Percentiles rank a stretch among this genome's conserved stretches.
These are phyloP conservation scores for Phalloptychus januarius DNA, from an alignment of 2,797 vertebrate species.

Conservation along the genomic window DNA sequence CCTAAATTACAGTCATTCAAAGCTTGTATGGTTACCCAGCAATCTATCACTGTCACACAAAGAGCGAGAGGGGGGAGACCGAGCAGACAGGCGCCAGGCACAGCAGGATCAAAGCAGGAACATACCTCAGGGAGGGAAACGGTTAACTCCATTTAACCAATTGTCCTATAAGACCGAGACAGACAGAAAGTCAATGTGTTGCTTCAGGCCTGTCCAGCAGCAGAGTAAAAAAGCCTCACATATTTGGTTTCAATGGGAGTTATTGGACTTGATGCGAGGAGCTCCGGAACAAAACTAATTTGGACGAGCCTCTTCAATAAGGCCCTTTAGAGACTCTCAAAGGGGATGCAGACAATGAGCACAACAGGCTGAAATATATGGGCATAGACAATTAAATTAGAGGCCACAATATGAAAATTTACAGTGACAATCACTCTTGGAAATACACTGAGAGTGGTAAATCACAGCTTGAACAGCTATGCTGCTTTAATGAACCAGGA, in stretches of 20 bases:
- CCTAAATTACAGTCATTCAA: conserved; percentile 77
- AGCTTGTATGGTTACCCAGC: conserved; percentile 72
- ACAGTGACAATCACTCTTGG: conserved; percentile 62
- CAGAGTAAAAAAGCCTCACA: conserved; percentile 41
- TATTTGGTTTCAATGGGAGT: conserved; percentile 66
- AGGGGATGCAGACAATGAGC: conserved; percentile 53
- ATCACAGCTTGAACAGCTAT: conserved; percentile 41
- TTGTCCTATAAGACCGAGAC: conserved; percentile 75
- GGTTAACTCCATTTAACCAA: conserved; percentile 85
- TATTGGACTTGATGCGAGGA: conserved; percentile 68
- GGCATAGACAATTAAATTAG: conserved; percentile 69
- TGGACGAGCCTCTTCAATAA: conserved; percentile 52
- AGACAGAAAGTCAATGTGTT: conserved; percentile 59
- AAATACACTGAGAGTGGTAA: conserved; percentile 49
- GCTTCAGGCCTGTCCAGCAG: conserved; percentile 53
- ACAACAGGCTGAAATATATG: conserved; percentile 66
- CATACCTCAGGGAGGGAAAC: conserved; percentile 84
- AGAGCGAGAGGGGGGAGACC: conserved; percentile 55
- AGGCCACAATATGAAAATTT: conserved; percentile 58
- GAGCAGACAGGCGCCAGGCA: conserved; percentile 86
- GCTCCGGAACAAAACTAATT: conserved; percentile 62
- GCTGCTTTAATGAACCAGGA: conserved; percentile 52
- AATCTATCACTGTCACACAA: conserved; percentile 74
- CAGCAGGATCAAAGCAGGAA: conserved; percentile 86
- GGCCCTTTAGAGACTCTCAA: conserved; percentile 57